Evolutionary conservation across 2,888 invertebrate species (phyloP), one percentile per base, ranked within the genome.

Genomic region (Abrostola triplasia): DNA sequence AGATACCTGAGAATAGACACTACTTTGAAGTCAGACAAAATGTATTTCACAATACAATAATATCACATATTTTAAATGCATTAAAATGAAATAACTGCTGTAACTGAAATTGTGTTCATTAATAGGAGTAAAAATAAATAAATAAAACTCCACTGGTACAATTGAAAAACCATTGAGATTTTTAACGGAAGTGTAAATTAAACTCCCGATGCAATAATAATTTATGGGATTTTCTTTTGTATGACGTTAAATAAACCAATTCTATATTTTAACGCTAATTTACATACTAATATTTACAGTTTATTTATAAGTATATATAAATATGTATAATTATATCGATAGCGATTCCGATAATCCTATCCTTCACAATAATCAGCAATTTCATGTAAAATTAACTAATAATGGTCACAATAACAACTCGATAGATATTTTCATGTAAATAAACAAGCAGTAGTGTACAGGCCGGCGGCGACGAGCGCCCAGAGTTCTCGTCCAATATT

Each of bases 11-110:
- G 89, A 90, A 89, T 83, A 89, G 87, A 90, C 90, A 90, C 92
- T 93, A 92, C 91, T 89, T 88, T 90, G 87, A 93, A 92, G 94
- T 94, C 94, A 94, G 94, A 94, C 94, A 94, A 94, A 94, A 92
- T 90, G 88, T 91, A 89, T 91, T 90, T 86, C 88, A 90, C 89
- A 91, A 91, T 92, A 93, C 89, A 89, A 93, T 93, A 94, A 93
- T 94, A 94, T 94, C 94, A 94, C 94, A 94, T 93, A 93, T 90
- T 91, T 94, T 94, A 94, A 94, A 94, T 94, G 94, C 94, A 94
- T 91, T 89, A 83, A 88, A 79, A 89, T 84, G 86, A 92, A 92
- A 90, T 87, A 88, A 90, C 86, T 84, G 87, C 89, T 90, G 88
- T 84, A 83, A 82, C 79, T 80, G 83, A 85, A 81, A 73, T 83